phyloP scores from a whole-genome alignment of 37 sponge, comb jelly and placozoan genomes.

The Oscarella lobularis region DNA sequence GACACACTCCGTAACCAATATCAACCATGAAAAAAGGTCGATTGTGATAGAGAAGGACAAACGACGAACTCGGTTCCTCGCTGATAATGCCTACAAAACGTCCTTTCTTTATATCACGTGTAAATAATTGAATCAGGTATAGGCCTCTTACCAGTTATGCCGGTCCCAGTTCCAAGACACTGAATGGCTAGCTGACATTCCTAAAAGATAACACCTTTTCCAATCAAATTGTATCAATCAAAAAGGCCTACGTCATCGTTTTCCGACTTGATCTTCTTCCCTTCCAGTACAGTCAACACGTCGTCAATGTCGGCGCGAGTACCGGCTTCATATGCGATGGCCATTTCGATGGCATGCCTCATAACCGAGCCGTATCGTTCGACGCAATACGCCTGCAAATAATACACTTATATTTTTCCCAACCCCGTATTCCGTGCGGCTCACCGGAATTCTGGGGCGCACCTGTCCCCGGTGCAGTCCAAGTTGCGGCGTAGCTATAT shows the following conservation, averaged over 20 bases:
- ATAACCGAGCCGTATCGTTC: not conserved
- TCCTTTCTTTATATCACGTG: too few relatives aligned
- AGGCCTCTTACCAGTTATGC: not conserved
- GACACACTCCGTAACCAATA: not conserved
- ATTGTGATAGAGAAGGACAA: not conserved
- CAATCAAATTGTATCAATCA: too few relatives aligned
- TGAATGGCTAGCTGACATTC: too few relatives aligned
- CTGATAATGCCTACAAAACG: not conserved
- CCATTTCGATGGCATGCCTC: not conserved
- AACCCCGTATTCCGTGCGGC: too few relatives aligned
- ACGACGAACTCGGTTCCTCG: not conserved
- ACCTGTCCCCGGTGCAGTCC: not conserved
- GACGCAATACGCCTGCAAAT: not conserved
- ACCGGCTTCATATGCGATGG: not conserved
- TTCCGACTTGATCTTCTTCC: too few relatives aligned
- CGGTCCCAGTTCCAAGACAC: constrained; percentile 1
- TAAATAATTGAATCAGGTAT: too few relatives aligned
- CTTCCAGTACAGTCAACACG: too few relatives aligned
- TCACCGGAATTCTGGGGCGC: not conserved
- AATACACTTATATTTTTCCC: too few relatives aligned
- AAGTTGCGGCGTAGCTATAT: not conserved
- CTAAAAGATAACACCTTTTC: too few relatives aligned
- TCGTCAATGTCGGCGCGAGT: too few relatives aligned
- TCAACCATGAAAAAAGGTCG: not conserved
- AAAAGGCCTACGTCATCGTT: too few relatives aligned